These are phyloP conservation scores for Drosophila lacicola DNA, from an alignment of 2,888 invertebrate genomes.

Conservation along the genomic window DNA sequence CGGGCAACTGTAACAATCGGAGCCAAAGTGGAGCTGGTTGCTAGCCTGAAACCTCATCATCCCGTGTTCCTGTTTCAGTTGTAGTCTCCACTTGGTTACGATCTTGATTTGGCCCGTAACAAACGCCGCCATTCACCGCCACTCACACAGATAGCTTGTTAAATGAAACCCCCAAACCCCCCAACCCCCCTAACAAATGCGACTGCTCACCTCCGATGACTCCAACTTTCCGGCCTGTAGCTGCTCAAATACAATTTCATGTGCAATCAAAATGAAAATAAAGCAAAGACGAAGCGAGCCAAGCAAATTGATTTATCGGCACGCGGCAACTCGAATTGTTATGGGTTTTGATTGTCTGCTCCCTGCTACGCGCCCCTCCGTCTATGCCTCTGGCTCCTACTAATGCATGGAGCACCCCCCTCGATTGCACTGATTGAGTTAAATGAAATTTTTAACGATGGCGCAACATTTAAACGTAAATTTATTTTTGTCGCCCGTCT, in stretches of 20 bases:
- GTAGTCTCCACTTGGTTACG: slow-evolving; percentile 9
- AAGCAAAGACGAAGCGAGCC: slow-evolving; percentile 42
- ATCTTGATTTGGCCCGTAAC: slow-evolving; percentile 39
- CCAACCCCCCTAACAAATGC: background rate
- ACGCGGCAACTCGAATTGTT: slow-evolving; percentile 72
- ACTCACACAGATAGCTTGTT: slow-evolving; percentile 33
- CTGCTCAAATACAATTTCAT: slow-evolving; percentile 65
- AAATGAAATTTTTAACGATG: slow-evolving; percentile 71
- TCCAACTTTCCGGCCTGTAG: slow-evolving; percentile 43
- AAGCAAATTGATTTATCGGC: slow-evolving; percentile 77
- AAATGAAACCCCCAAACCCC: slow-evolving; percentile 10
- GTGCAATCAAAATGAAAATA: slow-evolving; percentile 64
- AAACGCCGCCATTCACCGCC: slow-evolving; percentile 38
- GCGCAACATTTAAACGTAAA: slow-evolving; percentile 69
- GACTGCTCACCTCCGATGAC: slow-evolving; percentile 14
- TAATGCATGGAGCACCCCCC: slow-evolving; percentile 9
- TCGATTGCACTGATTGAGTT: slow-evolving; percentile 63
- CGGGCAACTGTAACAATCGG: background rate
- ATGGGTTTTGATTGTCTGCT: slow-evolving; percentile 52
- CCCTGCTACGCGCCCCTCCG: background rate
- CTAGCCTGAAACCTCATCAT: slow-evolving; percentile 1
- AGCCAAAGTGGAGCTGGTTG: background rate
- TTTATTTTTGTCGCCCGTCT: slow-evolving; percentile 60
- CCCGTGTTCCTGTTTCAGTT: slow-evolving; percentile 33
- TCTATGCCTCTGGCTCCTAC: background rate